A percentile compares a stretch with the other conserved stretches of the same genome.
These are phyloP conservation scores for Lophura nycthemera DNA, from an alignment of 2,113 vertebrate species.

Conservation along the genomic window DNA sequence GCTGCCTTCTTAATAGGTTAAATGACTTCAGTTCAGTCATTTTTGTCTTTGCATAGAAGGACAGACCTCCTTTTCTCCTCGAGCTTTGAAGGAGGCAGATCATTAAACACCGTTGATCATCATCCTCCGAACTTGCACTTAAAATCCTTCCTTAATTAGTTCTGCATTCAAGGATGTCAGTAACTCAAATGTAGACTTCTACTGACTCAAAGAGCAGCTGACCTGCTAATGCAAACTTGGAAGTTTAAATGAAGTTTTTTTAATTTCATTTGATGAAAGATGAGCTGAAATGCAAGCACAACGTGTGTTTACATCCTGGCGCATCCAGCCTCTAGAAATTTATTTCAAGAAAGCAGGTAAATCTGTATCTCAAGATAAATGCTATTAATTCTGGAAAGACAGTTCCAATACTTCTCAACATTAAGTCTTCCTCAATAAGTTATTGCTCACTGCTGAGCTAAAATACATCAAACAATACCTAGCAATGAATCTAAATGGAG, in stretches of 20 bases:
- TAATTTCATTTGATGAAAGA: neutral
- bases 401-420: neutral
- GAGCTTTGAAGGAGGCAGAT: neutral
- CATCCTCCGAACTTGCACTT: neutral
- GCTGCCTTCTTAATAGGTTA: neutral
- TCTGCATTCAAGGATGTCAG: neutral
- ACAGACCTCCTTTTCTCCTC: neutral
- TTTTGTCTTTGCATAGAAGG: neutral
- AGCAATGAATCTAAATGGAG: neutral
- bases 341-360: neutral
- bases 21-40: neutral
- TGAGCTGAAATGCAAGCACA: neutral
- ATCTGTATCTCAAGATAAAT: neutral
- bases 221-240: neutral
- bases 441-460: fast-evolving
- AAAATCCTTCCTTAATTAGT: neutral
- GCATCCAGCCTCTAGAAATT: neutral
- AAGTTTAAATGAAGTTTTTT: neutral
- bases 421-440: neutral
- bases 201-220: neutral
- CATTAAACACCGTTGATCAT: neutral
- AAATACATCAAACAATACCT: neutral
- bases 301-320: neutral
- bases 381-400: neutral
- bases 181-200: neutral